Base-by-base conservation (phyloP, 23 tunicate genomes). In the Halocynthia roretzi region DNA sequence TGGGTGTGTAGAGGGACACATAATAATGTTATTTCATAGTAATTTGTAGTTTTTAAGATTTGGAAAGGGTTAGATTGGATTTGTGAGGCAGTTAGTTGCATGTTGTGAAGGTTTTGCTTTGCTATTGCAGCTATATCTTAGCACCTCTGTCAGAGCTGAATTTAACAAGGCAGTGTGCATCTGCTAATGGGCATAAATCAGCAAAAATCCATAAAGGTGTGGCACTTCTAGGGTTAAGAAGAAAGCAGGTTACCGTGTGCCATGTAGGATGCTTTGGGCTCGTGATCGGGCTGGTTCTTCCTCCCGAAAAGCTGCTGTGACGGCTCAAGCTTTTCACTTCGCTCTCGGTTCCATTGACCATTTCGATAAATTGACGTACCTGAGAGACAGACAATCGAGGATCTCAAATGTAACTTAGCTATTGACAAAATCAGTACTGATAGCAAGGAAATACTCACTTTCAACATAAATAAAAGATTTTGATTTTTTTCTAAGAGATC, bases 341-440 rank as follows among this genome's bases (percentile, higher is more conserved):
- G 71, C 83, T 81, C 8, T 91, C 97, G 44, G 97, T 91, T 12
- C 91, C 97, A 67, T 85, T 85, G 50, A 91, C 66, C 84, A 91
- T 91, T 77, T 91, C 97, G 21, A 85, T 91, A 81, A 91, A 91
- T 70, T 91, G 97, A 55, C 87, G 81, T n/a, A 91, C 78, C 78
- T 74, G 78, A 10, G 76, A 40, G 5, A 67, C 71, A 67, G 23
- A 15, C 17, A 2, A 15, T 67, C 21, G 20, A 15, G 2, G 20
- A 58, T 15, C 63, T 58, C n/a, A 58, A 58, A 58, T 58, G 63
- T n/a, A 58, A 14, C 15, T 58, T 1, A 14, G 15, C 5, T 58
- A 58, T 58, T 15, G n/a, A 58, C 63, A 58, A 14, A 58, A 17
- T 15, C 64, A 17, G 17, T 15, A 60, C 64, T 2, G n/a, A 60